Percentiles rank a stretch among this genome's conserved stretches.
Evolutionary conservation across 2,797 vertebrate species (phyloP).

Genomic region (Brotula barbata): DNA sequence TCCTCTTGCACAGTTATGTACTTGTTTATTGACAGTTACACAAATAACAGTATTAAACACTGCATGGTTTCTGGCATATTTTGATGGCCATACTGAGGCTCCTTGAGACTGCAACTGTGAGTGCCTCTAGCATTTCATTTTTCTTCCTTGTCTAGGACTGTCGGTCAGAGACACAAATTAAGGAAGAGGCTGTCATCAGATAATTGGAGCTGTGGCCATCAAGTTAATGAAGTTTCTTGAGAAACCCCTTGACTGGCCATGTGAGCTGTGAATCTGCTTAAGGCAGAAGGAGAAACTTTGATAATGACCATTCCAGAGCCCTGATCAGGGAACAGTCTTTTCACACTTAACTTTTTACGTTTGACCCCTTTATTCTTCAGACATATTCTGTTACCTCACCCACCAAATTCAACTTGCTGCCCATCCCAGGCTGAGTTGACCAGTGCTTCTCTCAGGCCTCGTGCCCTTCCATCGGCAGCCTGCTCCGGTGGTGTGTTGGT

Average conservation of each 20-base stretch:
- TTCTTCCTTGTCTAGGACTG: slow-evolving; percentile 40
- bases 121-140: slow-evolving; percentile 5
- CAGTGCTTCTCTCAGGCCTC: slow-evolving; percentile 45
- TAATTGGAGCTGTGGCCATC: slow-evolving; percentile 16
- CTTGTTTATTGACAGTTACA: neutral
- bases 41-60: slow-evolving; percentile 6
- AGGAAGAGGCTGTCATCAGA: slow-evolving; percentile 20
- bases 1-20: neutral
- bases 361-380: neutral
- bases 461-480: slow-evolving; percentile 54
- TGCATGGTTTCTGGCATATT: no score
- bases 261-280: slow-evolving; percentile 30
- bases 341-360: neutral
- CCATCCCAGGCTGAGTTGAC: slow-evolving; percentile 30
- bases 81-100: no score
- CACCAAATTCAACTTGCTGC: slow-evolving; percentile 11
- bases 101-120: no score
- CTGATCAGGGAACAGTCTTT: neutral
- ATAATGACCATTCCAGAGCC: slow-evolving; percentile 3
- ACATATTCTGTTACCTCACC: neutral
- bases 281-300: slow-evolving; percentile 40
- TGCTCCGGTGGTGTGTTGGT: slow-evolving; percentile 69
- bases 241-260: slow-evolving; percentile 11
- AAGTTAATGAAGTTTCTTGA: neutral
- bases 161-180: slow-evolving; percentile 28